Percentiles rank a stretch among this genome's conserved stretches.
These are phyloP conservation scores for Chloromyia formosa DNA, from an alignment of 2,888 invertebrate species.

Conservation along the genomic window DNA sequence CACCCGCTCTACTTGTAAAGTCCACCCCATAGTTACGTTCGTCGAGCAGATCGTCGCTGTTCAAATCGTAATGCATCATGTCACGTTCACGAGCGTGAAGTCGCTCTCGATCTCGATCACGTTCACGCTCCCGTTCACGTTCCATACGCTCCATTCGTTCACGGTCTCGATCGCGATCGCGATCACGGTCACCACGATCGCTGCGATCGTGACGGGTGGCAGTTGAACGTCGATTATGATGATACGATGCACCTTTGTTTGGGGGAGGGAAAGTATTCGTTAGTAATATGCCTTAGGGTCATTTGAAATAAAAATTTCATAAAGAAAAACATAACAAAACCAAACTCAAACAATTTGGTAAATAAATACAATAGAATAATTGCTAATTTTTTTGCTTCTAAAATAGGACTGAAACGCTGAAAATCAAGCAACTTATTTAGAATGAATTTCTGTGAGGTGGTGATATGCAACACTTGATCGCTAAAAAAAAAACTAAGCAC, in stretches of 20 bases:
- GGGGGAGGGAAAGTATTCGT: background rate
- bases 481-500: no score
- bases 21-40: conserved; percentile 59
- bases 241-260: conserved; percentile 61
- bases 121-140: conserved; percentile 53
- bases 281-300: background rate
- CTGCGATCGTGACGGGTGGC: conserved; percentile 58
- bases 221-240: conserved; percentile 60
- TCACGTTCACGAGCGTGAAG: conserved; percentile 63
- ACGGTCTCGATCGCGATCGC: conserved; percentile 56
- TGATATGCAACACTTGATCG: no score
- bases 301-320: background rate
- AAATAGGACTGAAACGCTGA: no score
- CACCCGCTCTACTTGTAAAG: conserved; percentile 57
- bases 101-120: conserved; percentile 59
- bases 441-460: no score
- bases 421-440: no score
- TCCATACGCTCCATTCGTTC: conserved; percentile 56
- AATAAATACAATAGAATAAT: no score
- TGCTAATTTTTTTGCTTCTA: no score
- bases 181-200: conserved; percentile 46
- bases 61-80: conserved; percentile 63
- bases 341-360: no score
- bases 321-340: background rate
- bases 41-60: conserved; percentile 62